phyloP scores from a whole-genome alignment of 1,140 invertebrate species.

The Pomacea maculata region DNA sequence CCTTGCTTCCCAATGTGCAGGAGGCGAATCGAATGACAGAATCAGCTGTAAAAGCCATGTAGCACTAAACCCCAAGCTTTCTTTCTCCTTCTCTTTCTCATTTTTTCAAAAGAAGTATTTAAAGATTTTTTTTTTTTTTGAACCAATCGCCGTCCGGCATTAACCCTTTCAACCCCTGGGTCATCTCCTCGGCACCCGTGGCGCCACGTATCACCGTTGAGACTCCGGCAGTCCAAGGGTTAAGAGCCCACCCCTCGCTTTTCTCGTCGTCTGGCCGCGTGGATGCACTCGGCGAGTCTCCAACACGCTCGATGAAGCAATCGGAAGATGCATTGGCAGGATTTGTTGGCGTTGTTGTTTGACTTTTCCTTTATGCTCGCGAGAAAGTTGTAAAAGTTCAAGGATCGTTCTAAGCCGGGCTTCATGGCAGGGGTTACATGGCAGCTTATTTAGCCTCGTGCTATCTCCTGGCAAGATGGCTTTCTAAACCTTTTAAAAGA shows the following conservation, averaged over 20 bases:
- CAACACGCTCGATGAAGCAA: neutral
- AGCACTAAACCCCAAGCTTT: conserved; percentile 1
- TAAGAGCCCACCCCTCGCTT: neutral
- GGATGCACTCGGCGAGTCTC: neutral
- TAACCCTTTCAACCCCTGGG: neutral
- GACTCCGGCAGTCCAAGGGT: no score
- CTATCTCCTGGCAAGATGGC: neutral
- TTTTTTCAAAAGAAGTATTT: neutral
- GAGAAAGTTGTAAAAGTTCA: neutral
- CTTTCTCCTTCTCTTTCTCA: neutral
- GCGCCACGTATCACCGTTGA: no score
- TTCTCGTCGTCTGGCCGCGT: neutral
- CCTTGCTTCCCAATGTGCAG: no score
- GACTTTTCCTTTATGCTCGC: neutral
- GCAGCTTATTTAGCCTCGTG: neutral
- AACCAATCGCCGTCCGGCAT: neutral
- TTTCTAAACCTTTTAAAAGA: conserved; percentile 14
- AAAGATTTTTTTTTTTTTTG: neutral
- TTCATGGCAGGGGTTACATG: neutral
- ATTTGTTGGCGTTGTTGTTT: no score
- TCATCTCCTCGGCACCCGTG: no score
- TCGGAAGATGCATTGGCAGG: no score
- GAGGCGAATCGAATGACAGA: no score
- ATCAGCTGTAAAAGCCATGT: neutral
- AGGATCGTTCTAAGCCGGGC: neutral